These are phyloP conservation scores for Gallinago solitaria DNA, from an alignment of 2,797 vertebrate species.

Conservation along the genomic window DNA sequence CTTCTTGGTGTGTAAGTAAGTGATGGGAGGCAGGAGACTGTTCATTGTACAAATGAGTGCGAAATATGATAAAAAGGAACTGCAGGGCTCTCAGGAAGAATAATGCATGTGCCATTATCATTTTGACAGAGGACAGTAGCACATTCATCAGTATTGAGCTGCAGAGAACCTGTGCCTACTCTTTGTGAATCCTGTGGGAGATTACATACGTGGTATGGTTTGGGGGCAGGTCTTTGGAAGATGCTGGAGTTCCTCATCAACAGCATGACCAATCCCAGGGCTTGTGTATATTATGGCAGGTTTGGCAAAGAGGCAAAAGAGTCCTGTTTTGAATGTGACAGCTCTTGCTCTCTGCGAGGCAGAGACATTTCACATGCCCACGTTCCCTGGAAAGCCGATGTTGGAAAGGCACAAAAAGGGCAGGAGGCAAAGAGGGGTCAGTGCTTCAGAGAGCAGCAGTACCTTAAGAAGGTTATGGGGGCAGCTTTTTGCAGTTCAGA, in stretches of 20 bases:
- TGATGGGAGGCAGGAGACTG: constrained; percentile 43
- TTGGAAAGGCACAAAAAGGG: background rate
- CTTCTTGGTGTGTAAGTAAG: constrained; percentile 42
- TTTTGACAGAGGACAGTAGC: background rate
- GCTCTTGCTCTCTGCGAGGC: background rate
- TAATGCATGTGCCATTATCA: constrained; percentile 8
- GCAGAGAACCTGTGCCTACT: background rate
- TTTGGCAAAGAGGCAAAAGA: background rate
- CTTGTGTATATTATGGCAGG: background rate
- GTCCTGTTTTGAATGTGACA: background rate
- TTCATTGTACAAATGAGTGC: constrained; percentile 37
- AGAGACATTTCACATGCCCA: background rate
- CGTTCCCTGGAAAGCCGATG: background rate
- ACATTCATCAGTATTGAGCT: background rate
- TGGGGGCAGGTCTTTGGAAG: background rate
- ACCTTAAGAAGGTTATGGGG: background rate
- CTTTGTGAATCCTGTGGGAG: background rate
- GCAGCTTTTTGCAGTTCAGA: background rate
- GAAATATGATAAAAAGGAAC: constrained; percentile 44
- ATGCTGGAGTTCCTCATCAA: background rate
- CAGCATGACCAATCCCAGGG: background rate
- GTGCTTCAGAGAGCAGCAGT: background rate
- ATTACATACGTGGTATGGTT: accelerated
- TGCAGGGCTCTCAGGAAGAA: constrained; percentile 30
- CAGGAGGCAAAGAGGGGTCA: background rate